Evolutionary conservation across 2,113 vertebrate species (phyloP), one percentile per base, ranked within the genome.

Genomic region (Dromaius novaehollandiae): DNA sequence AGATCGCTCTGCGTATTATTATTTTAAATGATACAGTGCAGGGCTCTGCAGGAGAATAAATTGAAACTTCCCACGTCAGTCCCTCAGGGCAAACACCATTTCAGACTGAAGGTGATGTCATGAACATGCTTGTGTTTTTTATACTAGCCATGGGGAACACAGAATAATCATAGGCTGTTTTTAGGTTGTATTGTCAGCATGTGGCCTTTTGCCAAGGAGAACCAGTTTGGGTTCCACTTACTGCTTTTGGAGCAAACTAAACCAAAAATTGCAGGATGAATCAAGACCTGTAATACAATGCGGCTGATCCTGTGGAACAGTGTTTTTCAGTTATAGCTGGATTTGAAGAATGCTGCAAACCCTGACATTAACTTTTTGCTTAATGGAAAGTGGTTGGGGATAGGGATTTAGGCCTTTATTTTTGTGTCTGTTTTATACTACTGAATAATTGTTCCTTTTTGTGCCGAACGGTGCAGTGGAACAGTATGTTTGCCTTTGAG

Each of bases 251-350:
- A 91, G 61, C 81, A 81, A 50, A 79, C 34, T 71, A 86, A 95
- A 91, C 86, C 68, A 83, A 38, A 71, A 89, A 95, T 87, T 71
- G 40, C 69, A 56, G 76, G 50, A 7, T 78, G 64, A 88, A 65
- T 92, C 34, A 14, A 82, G 82, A 90, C 42, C 70, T 91, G 40
- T 96, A 60, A 58, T 93, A 70, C 15, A 65, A 65, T 36, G 63
- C 0, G 4, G 68, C 76, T 61, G 64, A 86, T 88, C 64, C 34
- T 53, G 15, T 68, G 51, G 79, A 83, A 82, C 9, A 18, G 4
- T 86, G 61, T 94, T 88, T 84, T 81, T 94, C 32, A 11, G n/a
- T 96, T 96, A 94, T 70, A 60, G n/a, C 78, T 90, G 77, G 88
- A 92, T 86, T 91, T 56, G 38, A 68, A 84, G 93, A 80, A 42